Conservation (phyloP, 2,113 vertebrate species). For the Triplophysa dalaica region DNA sequence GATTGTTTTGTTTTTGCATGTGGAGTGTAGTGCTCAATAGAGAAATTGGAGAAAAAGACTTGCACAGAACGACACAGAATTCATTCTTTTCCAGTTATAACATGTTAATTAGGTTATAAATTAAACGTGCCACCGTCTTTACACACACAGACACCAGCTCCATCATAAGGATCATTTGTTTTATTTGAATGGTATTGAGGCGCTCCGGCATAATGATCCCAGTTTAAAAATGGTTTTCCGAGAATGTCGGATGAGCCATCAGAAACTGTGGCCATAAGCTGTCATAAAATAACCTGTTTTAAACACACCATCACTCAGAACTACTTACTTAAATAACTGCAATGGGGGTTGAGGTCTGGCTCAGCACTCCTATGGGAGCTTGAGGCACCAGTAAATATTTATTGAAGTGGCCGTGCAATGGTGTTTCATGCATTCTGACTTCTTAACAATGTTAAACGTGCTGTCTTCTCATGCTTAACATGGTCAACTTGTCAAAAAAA, state of each 20-base stretch:
- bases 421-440: too few relatives aligned
- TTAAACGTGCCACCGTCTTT: neutral
- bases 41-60: neutral
- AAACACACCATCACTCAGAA: constrained; percentile 11
- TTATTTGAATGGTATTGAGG: constrained; percentile 19
- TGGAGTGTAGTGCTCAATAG: neutral
- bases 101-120: too few relatives aligned
- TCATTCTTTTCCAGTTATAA: too few relatives aligned
- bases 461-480: too few relatives aligned
- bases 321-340: constrained; percentile 6
- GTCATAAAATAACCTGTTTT: constrained; percentile 27
- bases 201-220: neutral
- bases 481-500: too few relatives aligned
- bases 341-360: constrained; percentile 3
- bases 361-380: constrained; percentile 17
- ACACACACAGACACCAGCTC: neutral
- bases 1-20: constrained; percentile 7
- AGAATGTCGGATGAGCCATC: constrained; percentile 10
- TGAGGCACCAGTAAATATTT: neutral
- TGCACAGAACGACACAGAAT: neutral
- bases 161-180: constrained; percentile 2
- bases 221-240: neutral
- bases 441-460: too few relatives aligned
- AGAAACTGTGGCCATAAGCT: constrained; percentile 1
- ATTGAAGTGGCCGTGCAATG: neutral